A percentile compares a stretch with the other conserved stretches of the same genome.
phyloP scores from a whole-genome alignment of 2,113 vertebrate species.

The Hirundichthys speculiger region DNA sequence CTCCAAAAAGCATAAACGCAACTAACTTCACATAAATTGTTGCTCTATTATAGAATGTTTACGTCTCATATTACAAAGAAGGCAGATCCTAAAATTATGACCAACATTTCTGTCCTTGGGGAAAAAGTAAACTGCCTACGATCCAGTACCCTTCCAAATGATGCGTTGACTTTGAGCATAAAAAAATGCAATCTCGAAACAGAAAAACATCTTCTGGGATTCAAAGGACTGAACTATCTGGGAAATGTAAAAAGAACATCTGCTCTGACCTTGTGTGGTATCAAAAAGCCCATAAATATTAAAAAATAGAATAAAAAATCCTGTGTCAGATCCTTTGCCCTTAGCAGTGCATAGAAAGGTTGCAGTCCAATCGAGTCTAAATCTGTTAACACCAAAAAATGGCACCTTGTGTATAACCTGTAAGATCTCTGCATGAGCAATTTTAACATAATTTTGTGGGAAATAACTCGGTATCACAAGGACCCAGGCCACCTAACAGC shows the following conservation, averaged over 20 bases:
- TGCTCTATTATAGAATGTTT: constrained; percentile 26
- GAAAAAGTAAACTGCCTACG: constrained; percentile 65
- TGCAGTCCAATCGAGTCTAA: constrained; percentile 66
- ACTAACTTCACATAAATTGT: constrained; percentile 47
- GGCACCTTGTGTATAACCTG: constrained; percentile 45
- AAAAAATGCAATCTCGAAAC: constrained; percentile 65
- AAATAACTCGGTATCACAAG: constrained; percentile 34
- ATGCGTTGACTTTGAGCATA: constrained; percentile 66
- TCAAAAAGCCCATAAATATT: constrained; percentile 75
- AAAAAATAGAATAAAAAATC: constrained; percentile 59
- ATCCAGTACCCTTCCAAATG: constrained; percentile 51
- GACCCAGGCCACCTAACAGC: not conserved
- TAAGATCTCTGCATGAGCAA: constrained; percentile 40
- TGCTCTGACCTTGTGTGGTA: constrained; percentile 72
- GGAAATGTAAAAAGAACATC: constrained; percentile 65
- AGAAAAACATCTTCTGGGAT: constrained; percentile 57
- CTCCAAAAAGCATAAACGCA: constrained; percentile 20
- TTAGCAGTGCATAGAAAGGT: constrained; percentile 64
- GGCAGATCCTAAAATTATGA: constrained; percentile 51
- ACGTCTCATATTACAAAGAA: too few relatives aligned
- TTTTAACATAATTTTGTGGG: constrained; percentile 54
- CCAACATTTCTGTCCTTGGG: constrained; percentile 33
- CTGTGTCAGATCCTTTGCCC: constrained; percentile 64
- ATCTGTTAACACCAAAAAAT: constrained; percentile 66
- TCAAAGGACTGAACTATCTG: constrained; percentile 60